Base-by-base conservation (phyloP, 1,140 invertebrate genomes). In the Atta cephalotes region DNA sequence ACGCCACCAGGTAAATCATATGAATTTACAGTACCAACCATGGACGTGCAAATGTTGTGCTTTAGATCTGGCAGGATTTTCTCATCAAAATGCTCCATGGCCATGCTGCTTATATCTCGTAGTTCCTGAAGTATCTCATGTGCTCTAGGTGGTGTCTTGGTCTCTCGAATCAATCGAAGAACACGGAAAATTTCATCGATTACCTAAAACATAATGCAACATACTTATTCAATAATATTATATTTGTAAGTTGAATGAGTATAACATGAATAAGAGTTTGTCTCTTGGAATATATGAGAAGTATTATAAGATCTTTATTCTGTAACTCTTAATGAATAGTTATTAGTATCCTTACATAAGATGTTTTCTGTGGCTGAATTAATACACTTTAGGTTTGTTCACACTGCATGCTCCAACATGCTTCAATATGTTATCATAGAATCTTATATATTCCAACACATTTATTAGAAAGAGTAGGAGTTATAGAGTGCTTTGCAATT, bases 11-110 rank as follows among this genome's bases (percentile, higher is more conserved):
- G 92, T n/a, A 95, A 71, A 63, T 95, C 94, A 16, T 94, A 95
- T 1, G 93, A 90, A 58, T 90, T 92, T 3, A 93, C 92, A 85
- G 93, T 93, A 39, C 92, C 93, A 7, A 94, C 92, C 14, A 94
- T 91, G 4, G 94, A 94, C 6, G 93, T 91, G 62, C 92, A 93
- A 74, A 95, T 92, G 80, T 89, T 95, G 21, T 95, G 92, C 79
- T 95, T 96, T 9, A 96, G 90, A 65, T 93, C 92, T 39, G 97
- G 97, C 66, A 97, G 94, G 88, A 99, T 98, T 92, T 98, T 97
- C 89, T 99, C 98, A 93, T 99, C 98, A 95, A 99, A 99, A 95
- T 99, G 98, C 93, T 99, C 98, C 96, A 99, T 99, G 0, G 98
- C 98, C 98, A 99, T 99, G 39, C 98, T 98, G 16, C 98, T 98